A percentile compares a stretch with the other conserved stretches of the same genome.
Conservation (phyloP, 2,113 vertebrate species). For the Clupea harengus region DNA sequence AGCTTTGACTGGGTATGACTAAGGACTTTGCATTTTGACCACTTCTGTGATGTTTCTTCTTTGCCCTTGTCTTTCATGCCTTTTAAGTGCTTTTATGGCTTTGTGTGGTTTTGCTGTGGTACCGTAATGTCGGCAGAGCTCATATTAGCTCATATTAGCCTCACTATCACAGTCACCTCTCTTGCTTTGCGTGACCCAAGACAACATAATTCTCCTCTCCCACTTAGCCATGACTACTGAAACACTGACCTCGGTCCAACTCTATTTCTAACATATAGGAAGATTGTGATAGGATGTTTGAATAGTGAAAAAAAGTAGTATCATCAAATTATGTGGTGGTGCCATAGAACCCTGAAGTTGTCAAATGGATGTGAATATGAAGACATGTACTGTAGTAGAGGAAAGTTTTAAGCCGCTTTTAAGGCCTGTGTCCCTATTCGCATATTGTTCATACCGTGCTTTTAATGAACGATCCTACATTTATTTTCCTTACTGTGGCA, state of each 20-base stretch:
- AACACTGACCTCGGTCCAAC: neutral
- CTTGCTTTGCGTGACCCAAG: constrained; percentile 4
- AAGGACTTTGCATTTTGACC: neutral
- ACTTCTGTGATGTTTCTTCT: neutral
- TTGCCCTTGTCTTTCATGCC: constrained; percentile 23
- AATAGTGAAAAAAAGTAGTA: constrained; percentile 5
- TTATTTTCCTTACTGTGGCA: neutral
- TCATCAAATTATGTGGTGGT: neutral
- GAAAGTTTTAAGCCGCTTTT: neutral
- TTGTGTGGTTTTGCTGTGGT: constrained; percentile 8
- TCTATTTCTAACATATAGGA: neutral
- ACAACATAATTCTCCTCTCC: neutral
- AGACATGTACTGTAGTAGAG: neutral
- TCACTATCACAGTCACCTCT: constrained; percentile 19
- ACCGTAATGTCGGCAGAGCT: neutral
- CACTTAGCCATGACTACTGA: neutral
- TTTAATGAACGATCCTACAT: neutral
- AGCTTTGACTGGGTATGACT: neutral
- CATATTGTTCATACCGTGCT: neutral
- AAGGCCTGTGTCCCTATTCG: neutral
- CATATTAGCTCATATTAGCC: neutral
- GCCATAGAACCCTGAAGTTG: neutral
- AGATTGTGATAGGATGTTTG: neutral
- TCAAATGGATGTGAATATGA: neutral
- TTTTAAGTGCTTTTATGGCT: constrained; percentile 26